Percentiles rank a stretch among this genome's conserved stretches.
phyloP scores from a whole-genome alignment of 2,888 invertebrate species.

The Callosobruchus maculatus region DNA sequence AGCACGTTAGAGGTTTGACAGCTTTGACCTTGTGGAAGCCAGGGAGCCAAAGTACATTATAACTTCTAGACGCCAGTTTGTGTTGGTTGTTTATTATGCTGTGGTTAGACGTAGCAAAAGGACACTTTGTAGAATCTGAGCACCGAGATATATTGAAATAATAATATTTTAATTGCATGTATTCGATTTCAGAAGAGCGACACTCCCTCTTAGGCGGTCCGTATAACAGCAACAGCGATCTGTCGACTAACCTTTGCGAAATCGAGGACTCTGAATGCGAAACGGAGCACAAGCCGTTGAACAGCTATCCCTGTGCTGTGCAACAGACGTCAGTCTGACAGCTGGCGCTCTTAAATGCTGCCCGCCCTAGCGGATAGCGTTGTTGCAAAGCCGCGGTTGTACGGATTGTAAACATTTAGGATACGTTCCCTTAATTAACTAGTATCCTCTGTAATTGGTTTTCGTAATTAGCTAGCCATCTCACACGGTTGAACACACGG shows the following conservation, averaged over 20 bases:
- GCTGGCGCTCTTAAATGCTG: neutral
- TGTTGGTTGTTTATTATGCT: no score
- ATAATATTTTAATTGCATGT: no score
- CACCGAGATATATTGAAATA: no score
- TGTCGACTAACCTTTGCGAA: conserved; percentile 86
- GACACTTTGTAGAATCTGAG: no score
- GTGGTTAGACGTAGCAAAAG: no score
- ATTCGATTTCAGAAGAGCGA: conserved; percentile 57
- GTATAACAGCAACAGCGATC: conserved; percentile 70
- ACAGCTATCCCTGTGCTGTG: conserved; percentile 40
- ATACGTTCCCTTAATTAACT: neutral
- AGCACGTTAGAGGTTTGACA: no score
- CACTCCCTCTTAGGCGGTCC: conserved; percentile 70
- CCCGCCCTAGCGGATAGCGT: neutral
- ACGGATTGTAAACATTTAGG: neutral
- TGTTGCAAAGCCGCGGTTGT: neutral
- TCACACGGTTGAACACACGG: no score
- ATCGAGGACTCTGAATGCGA: conserved; percentile 86
- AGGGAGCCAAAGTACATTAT: no score
- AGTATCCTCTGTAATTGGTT: neutral
- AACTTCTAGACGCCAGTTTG: no score
- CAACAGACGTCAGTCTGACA: conserved; percentile 50
- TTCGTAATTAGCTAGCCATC: no score
- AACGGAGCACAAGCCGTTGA: conserved; percentile 49
- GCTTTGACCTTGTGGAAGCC: no score